phyloP scores from a whole-genome alignment of 2,888 invertebrate species.

The Congeria kusceri region DNA sequence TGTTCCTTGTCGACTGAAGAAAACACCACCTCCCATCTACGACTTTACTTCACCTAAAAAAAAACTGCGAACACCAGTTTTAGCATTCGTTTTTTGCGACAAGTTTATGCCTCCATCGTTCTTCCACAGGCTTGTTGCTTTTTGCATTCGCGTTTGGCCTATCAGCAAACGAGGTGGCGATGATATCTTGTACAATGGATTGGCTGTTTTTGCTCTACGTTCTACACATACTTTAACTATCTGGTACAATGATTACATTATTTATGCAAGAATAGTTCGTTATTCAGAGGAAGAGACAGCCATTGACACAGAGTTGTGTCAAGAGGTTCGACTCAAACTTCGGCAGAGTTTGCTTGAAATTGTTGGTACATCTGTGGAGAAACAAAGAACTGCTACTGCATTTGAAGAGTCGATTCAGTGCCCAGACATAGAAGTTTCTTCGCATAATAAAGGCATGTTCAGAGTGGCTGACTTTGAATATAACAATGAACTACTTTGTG shows the following conservation, averaged over 20 bases:
- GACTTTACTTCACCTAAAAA: neutral
- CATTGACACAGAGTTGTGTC: neutral
- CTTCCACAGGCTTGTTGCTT: slow-evolving; percentile 54
- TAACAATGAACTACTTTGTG: neutral
- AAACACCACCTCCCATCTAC: neutral
- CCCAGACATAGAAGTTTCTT: neutral
- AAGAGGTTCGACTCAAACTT: neutral
- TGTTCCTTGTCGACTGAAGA: slow-evolving; percentile 41
- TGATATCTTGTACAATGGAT: slow-evolving; percentile 39
- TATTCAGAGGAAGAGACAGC: neutral
- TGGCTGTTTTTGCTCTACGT: slow-evolving; percentile 41
- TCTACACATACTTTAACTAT: slow-evolving; percentile 24
- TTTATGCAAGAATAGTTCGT: slow-evolving; percentile 34
- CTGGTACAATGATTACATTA: slow-evolving; percentile 52
- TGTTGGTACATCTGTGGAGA: too few species aligned
- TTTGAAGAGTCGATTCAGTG: neutral
- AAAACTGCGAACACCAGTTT: slow-evolving; percentile 30
- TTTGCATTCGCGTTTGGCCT: slow-evolving; percentile 44
- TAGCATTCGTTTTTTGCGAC: slow-evolving; percentile 40
- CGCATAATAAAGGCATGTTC: neutral
- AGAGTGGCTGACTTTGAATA: neutral
- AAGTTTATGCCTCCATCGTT: slow-evolving; percentile 54
- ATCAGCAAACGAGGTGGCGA: neutral
- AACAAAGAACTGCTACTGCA: neutral
- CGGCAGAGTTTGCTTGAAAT: too few species aligned